These are phyloP conservation scores for Dusona sp. DNA, from an alignment of 2,888 invertebrate species.

Conservation along the genomic window DNA sequence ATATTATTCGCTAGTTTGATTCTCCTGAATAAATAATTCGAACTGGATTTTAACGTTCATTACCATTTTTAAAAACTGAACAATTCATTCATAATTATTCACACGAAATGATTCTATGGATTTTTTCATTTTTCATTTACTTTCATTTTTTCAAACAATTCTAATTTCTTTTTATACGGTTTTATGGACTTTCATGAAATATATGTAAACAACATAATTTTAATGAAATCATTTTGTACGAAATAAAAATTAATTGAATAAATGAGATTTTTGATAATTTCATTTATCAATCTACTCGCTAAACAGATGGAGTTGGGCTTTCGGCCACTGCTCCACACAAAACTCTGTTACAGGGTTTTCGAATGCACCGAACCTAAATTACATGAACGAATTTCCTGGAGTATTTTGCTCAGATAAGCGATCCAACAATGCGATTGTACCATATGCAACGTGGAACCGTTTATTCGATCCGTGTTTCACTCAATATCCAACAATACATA, in stretches of 20 bases:
- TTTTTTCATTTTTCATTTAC: neutral
- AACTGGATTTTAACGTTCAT: neutral
- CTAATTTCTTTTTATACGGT: neutral
- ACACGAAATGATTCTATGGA: neutral
- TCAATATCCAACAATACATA: conserved; percentile 41
- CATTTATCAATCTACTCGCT: too few relatives aligned
- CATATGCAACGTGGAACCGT: conserved; percentile 11
- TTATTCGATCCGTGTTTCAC: conserved; percentile 43
- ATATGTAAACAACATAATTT: neutral
- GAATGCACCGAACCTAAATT: neutral
- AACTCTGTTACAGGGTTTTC: neutral
- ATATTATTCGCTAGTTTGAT: too few relatives aligned
- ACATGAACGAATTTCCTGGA: neutral
- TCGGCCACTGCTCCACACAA: neutral
- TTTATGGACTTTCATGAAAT: neutral
- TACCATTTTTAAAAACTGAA: neutral
- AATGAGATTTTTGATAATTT: too few relatives aligned
- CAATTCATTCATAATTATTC: neutral
- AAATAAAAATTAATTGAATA: neutral
- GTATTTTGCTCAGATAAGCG: neutral
- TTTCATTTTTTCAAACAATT: neutral
- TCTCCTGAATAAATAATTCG: too few relatives aligned
- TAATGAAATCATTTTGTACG: neutral
- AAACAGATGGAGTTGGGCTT: neutral
- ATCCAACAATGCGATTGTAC: conserved; percentile 18